Evolutionary conservation across 2,113 vertebrate species (phyloP).

Genomic region (Pterocles burchelli): DNA sequence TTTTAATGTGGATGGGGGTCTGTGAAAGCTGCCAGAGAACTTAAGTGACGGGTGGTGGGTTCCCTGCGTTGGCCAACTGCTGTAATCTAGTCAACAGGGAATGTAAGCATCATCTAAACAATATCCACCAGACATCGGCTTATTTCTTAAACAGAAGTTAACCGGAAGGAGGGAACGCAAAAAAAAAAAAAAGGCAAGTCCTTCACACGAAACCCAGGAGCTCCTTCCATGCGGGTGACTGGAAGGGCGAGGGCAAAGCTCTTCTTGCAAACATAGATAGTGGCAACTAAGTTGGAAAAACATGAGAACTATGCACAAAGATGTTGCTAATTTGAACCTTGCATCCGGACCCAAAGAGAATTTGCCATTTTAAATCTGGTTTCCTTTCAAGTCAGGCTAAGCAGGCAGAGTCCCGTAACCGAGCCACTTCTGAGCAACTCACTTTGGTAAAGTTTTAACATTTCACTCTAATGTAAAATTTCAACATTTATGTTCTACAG

Average conservation of each 20-base stretch:
- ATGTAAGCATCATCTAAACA: background rate
- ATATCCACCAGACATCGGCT: background rate
- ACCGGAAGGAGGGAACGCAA: background rate
- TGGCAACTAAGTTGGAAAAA: background rate
- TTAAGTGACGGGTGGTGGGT: too few relatives aligned
- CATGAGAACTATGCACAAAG: too few relatives aligned
- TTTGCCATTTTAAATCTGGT: background rate
- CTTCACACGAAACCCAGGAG: background rate
- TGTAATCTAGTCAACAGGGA: background rate
- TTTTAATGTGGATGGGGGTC: background rate
- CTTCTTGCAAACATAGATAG: background rate
- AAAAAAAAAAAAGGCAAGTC: background rate
- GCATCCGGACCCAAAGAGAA: background rate
- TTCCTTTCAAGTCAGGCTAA: background rate
- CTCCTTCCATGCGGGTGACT: background rate
- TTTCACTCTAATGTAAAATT: background rate
- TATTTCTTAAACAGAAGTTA: background rate
- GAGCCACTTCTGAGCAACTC: background rate
- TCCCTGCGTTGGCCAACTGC: background rate
- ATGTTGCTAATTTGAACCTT: background rate
- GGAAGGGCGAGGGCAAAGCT: background rate
- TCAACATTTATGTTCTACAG: background rate
- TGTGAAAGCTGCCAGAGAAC: background rate
- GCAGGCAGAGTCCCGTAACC: background rate
- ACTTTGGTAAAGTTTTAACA: background rate